Evolutionary conservation across 2,888 invertebrate species (phyloP).

Genomic region (Drosophila anceps): DNA sequence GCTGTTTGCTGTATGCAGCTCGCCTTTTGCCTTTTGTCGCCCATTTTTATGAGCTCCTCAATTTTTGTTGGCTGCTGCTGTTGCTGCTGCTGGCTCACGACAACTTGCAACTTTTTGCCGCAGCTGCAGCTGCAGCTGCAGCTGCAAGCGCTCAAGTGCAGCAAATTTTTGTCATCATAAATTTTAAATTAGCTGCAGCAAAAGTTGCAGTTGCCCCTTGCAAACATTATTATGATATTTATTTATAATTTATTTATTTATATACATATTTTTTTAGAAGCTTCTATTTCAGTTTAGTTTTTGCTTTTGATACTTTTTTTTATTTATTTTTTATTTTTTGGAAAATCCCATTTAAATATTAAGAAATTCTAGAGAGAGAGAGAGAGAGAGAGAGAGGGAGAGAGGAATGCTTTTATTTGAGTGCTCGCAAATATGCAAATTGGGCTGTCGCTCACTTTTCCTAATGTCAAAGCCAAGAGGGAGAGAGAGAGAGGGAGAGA

Average conservation of each 20-base stretch:
- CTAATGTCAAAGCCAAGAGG: constrained; percentile 34
- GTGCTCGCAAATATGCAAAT: constrained; percentile 46
- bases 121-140: constrained; percentile 38
- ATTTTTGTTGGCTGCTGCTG: constrained; percentile 10
- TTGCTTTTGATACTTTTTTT: background rate
- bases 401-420: constrained; percentile 21
- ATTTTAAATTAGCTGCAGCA: constrained; percentile 71
- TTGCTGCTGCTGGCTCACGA: background rate
- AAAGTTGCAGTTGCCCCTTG: constrained; percentile 22
- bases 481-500: background rate
- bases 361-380: background rate
- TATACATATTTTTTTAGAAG: background rate
- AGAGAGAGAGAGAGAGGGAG: background rate
- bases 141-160: constrained; percentile 46
- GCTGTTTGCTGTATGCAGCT: constrained; percentile 29
- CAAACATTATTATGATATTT: constrained; percentile 26
- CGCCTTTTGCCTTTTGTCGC: constrained; percentile 40
- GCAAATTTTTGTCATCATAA: constrained; percentile 70
- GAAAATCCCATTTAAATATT: constrained; percentile 8
- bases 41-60: constrained; percentile 46
- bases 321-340: background rate
- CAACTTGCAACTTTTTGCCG: constrained; percentile 50
- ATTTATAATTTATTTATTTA: constrained; percentile 25
- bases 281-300: constrained; percentile 18
- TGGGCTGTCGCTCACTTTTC: constrained; percentile 22